These are phyloP conservation scores for Agelas oroides DNA, from an alignment of 37 sponge, comb jelly and placozoan genomes.

Conservation along the genomic window DNA sequence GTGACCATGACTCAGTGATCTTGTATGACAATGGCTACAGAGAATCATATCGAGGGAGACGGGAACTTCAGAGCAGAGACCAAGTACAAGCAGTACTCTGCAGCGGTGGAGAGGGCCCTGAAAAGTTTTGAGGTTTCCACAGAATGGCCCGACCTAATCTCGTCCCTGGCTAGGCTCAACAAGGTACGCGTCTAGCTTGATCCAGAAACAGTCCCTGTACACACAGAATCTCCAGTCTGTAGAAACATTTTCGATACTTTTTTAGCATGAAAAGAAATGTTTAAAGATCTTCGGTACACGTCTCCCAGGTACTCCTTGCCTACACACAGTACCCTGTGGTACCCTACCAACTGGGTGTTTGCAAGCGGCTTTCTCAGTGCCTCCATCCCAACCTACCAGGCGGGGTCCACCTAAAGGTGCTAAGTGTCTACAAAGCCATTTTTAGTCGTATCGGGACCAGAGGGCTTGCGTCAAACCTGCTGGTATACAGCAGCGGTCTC, in stretches of 20 bases:
- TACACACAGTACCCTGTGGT: constrained; percentile 80
- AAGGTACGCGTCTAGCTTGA: constrained; percentile 51
- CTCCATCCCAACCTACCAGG: constrained; percentile 91
- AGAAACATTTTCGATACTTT: no score
- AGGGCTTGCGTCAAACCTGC: constrained; percentile 68
- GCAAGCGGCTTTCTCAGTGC: constrained; percentile 92
- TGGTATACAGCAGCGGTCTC: constrained; percentile 76
- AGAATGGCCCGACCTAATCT: constrained; percentile 95
- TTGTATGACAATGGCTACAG: neutral
- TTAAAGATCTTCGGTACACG: no score
- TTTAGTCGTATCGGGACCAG: constrained; percentile 80
- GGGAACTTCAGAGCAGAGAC: constrained; percentile 58
- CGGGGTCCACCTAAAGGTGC: constrained; percentile 86
- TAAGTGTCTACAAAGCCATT: constrained; percentile 81
- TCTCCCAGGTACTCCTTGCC: constrained; percentile 74
- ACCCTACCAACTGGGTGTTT: constrained; percentile 76
- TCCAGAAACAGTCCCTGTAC: no score
- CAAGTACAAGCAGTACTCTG: constrained; percentile 81
- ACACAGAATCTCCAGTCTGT: no score
- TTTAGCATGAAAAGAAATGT: no score
- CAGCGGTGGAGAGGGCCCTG: constrained; percentile 81
- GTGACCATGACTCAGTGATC: neutral
- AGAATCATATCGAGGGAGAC: constrained; percentile 24
- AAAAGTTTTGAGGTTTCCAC: constrained; percentile 82
- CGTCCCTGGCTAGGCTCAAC: constrained; percentile 76